A percentile compares a stretch with the other conserved stretches of the same genome.
Evolutionary conservation across 2,113 vertebrate species (phyloP).

Genomic region (Syngnathus scovelli): DNA sequence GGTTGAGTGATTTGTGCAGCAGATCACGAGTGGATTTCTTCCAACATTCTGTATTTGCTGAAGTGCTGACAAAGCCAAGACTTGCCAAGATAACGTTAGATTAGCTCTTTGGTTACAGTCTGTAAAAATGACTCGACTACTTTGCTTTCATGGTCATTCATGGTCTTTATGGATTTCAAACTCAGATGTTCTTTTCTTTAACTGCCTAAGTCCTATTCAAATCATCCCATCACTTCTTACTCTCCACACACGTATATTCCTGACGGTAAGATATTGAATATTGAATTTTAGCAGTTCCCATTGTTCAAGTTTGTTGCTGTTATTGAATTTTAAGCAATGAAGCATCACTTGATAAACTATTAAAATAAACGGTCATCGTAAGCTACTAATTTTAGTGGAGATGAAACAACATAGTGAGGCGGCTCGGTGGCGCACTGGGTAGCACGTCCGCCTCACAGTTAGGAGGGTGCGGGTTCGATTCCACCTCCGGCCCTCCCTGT

Average conservation of each 20-base stretch:
- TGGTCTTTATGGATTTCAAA: neutral
- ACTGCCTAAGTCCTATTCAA: neutral
- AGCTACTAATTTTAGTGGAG: conserved; percentile 11
- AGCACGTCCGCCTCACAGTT: too few species aligned
- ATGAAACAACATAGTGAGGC: neutral
- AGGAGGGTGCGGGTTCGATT: too few species aligned
- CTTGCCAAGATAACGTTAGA: neutral
- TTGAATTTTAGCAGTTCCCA: neutral
- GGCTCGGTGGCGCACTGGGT: too few species aligned
- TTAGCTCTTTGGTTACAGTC: neutral
- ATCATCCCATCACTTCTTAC: neutral
- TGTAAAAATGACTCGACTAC: neutral
- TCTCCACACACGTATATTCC: neutral
- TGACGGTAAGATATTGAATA: neutral
- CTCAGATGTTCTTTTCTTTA: neutral
- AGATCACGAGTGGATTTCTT: neutral
- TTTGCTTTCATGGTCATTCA: neutral
- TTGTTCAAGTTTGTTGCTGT: neutral
- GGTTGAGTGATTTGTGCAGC: neutral
- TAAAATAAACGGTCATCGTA: conserved; percentile 3
- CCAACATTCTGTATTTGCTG: neutral
- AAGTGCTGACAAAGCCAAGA: neutral
- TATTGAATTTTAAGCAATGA: conserved; percentile 6
- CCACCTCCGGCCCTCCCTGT: too few species aligned
- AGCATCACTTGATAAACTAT: conserved; percentile 5